A percentile compares a stretch with the other conserved stretches of the same genome.
These are phyloP conservation scores for Neopelma chrysocephalum DNA, from an alignment of 2,797 vertebrate genomes.

Conservation along the genomic window DNA sequence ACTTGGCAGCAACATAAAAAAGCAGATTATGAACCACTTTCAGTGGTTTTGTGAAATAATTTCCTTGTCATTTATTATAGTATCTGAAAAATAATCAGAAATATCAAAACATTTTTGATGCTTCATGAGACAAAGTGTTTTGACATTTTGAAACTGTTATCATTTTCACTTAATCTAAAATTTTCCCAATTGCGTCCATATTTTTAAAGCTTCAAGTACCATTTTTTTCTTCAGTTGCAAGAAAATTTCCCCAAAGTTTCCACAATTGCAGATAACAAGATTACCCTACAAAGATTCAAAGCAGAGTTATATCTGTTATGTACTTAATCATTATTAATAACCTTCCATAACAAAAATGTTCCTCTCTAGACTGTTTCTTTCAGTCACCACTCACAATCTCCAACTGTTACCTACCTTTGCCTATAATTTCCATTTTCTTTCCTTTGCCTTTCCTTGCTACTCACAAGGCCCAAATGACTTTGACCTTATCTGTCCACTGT, in stretches of 20 bases:
- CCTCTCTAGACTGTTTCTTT: background rate
- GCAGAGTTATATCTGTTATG: background rate
- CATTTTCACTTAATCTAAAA: background rate
- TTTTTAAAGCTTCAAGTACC: background rate
- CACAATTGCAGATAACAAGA: background rate
- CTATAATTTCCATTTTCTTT: background rate
- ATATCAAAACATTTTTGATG: background rate
- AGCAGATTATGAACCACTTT: background rate
- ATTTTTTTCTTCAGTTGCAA: background rate
- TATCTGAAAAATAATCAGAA: background rate
- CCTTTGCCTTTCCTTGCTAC: background rate
- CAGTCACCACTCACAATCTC: background rate
- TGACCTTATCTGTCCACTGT: background rate
- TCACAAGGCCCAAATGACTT: background rate
- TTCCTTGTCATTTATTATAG: background rate
- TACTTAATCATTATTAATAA: background rate
- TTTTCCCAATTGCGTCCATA: background rate
- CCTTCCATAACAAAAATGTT: background rate
- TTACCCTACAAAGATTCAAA: background rate
- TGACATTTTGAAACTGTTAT: background rate
- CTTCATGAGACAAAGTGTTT: background rate
- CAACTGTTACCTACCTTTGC: background rate
- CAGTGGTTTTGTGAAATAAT: slow-evolving; percentile 23
- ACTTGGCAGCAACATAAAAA: background rate
- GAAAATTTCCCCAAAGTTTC: background rate